Evolutionary conservation across 2,113 vertebrate species (phyloP).

Genomic region (Mormoops blainvillei): DNA sequence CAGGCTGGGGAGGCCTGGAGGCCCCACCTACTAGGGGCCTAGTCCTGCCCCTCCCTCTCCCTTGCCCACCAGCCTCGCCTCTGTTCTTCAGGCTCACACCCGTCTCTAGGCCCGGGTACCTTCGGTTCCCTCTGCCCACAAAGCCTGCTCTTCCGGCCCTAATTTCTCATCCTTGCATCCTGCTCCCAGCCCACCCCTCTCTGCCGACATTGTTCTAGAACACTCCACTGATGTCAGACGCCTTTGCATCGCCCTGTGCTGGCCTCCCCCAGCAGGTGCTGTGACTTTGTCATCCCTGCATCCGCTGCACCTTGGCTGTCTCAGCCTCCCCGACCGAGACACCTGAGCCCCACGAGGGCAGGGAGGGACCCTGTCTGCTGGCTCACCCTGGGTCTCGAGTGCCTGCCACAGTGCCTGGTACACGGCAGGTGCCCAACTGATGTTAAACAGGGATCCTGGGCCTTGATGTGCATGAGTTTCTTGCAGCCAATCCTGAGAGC

Average conservation of each 20-base stretch:
- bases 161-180: neutral
- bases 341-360: neutral
- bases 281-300: fast-evolving
- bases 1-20: fast-evolving
- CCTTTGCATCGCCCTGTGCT: fast-evolving
- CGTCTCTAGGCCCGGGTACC: neutral
- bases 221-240: fast-evolving
- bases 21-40: too few species aligned
- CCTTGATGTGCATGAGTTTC: neutral
- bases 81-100: neutral
- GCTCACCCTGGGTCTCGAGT: neutral
- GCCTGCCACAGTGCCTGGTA: neutral
- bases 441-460: neutral
- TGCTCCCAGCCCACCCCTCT: fast-evolving
- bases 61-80: neutral
- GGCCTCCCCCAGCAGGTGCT: fast-evolving
- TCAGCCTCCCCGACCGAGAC: too few species aligned
- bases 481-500: neutral
- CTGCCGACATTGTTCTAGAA: fast-evolving
- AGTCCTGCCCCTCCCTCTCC: too few species aligned
- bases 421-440: neutral
- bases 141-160: neutral
- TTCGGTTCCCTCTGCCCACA: neutral
- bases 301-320: neutral
- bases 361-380: neutral